A percentile compares a stretch with the other conserved stretches of the same genome.
These are phyloP conservation scores for Acanthaster planci DNA, from an alignment of 35 echinoderm and acorn worm species.

Conservation along the genomic window DNA sequence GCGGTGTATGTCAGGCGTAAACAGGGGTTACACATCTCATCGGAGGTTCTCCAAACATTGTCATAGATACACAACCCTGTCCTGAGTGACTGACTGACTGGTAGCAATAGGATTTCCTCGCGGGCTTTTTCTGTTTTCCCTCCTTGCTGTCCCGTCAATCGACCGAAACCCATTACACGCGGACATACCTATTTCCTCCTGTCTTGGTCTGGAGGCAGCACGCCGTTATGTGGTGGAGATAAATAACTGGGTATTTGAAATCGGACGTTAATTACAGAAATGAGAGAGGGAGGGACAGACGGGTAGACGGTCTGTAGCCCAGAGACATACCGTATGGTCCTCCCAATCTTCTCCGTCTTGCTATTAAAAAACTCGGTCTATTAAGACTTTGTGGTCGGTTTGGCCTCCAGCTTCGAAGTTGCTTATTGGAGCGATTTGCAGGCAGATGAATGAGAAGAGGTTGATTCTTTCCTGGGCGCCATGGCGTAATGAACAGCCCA, in stretches of 20 bases:
- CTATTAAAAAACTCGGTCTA: too few relatives aligned
- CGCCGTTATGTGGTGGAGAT: slow-evolving; percentile 8
- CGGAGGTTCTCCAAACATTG: slow-evolving; percentile 17
- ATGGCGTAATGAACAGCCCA: too few relatives aligned
- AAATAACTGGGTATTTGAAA: slow-evolving; percentile 1
- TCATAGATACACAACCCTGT: slow-evolving; percentile 1
- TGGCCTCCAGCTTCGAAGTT: too few relatives aligned
- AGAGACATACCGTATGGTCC: too few relatives aligned
- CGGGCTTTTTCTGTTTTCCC: neutral
- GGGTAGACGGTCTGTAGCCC: too few relatives aligned
- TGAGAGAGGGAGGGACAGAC: neutral
- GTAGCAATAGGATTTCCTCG: neutral
- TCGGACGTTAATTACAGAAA: slow-evolving; percentile 26
- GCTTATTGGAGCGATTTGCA: too few relatives aligned
- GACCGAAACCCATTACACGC: slow-evolving; percentile 22
- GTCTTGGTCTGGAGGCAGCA: neutral
- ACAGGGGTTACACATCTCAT: slow-evolving; percentile 11
- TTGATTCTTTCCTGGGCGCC: too few relatives aligned
- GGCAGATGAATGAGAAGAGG: too few relatives aligned
- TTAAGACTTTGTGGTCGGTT: too few relatives aligned
- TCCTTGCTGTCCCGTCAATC: slow-evolving; percentile 14
- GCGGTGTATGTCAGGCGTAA: slow-evolving; percentile 20
- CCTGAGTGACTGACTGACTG: neutral
- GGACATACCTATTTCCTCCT: neutral
- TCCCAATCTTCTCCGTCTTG: too few relatives aligned